Percentiles rank a stretch among this genome's conserved stretches.
phyloP scores from a whole-genome alignment of 64 coral and sea anemone species.

The Anthopleura sola region DNA sequence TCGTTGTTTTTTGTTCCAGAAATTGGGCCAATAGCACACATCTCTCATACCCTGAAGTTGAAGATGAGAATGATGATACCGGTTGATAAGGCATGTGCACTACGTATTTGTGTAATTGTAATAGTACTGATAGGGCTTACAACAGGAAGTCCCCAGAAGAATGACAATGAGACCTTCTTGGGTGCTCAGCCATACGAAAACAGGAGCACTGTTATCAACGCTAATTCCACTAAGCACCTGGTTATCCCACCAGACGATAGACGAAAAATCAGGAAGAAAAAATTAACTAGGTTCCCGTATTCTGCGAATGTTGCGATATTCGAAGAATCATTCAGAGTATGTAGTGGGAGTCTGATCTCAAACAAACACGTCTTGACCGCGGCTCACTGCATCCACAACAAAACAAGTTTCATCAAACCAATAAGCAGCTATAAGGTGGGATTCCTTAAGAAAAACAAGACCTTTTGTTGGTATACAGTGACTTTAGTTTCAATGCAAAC shows the following conservation, averaged over 20 bases:
- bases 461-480: slow-evolving; percentile 50
- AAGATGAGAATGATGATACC: too few species aligned
- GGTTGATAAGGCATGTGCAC: neutral
- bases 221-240: neutral
- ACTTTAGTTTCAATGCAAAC: too few species aligned
- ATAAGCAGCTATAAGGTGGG: slow-evolving; percentile 45
- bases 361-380: slow-evolving; percentile 51
- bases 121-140: neutral
- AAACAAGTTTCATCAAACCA: slow-evolving; percentile 19
- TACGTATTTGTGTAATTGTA: neutral
- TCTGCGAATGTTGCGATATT: slow-evolving; percentile 68
- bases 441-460: slow-evolving; percentile 37
- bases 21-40: too few species aligned
- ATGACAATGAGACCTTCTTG: neutral
- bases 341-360: slow-evolving; percentile 62
- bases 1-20: too few species aligned
- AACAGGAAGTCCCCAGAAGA: neutral
- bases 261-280: slow-evolving; percentile 7
- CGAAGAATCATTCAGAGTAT: slow-evolving; percentile 64
- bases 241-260: slow-evolving; percentile 59
- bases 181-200: neutral
- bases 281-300: slow-evolving; percentile 60
- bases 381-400: slow-evolving; percentile 81
- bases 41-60: too few species aligned
- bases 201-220: neutral